Evolutionary conservation across 2,113 vertebrate species (phyloP).

Genomic region (Fregata magnificens): DNA sequence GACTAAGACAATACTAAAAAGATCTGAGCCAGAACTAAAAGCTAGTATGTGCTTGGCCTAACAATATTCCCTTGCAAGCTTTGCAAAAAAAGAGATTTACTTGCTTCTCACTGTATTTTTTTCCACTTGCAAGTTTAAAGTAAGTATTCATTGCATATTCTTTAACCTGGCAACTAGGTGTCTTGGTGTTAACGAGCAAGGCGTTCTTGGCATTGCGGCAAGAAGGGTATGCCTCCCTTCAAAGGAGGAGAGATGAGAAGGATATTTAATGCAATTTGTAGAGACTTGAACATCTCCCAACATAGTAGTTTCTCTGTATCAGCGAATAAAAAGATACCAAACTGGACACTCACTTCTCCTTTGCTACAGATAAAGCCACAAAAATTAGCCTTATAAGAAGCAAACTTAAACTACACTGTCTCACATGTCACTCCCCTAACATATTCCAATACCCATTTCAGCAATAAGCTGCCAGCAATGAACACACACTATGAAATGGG

Average conservation of each 20-base stretch:
- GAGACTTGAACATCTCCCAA: neutral
- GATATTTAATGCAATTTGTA: neutral
- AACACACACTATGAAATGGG: neutral
- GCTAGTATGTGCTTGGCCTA: neutral
- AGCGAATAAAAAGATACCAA: neutral
- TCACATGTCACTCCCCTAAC: neutral
- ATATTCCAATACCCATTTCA: neutral
- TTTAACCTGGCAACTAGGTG: neutral
- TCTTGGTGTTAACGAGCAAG: neutral
- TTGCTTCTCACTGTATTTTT: neutral
- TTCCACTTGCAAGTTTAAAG: neutral
- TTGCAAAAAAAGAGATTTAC: neutral
- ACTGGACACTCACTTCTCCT: neutral
- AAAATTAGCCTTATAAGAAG: neutral
- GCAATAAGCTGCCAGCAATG: neutral
- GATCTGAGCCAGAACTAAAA: conserved; percentile 60
- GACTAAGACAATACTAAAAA: conserved; percentile 40
- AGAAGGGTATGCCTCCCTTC: neutral
- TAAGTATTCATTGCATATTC: neutral
- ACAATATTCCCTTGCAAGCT: neutral
- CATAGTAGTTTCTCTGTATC: neutral
- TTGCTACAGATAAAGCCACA: neutral
- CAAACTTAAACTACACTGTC: neutral
- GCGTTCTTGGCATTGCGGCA: neutral
- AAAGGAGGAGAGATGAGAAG: neutral